A percentile compares a stretch with the other conserved stretches of the same genome.
These are phyloP conservation scores for Monoplex corrugatus DNA, from an alignment of 2,888 invertebrate genomes.

Conservation along the genomic window DNA sequence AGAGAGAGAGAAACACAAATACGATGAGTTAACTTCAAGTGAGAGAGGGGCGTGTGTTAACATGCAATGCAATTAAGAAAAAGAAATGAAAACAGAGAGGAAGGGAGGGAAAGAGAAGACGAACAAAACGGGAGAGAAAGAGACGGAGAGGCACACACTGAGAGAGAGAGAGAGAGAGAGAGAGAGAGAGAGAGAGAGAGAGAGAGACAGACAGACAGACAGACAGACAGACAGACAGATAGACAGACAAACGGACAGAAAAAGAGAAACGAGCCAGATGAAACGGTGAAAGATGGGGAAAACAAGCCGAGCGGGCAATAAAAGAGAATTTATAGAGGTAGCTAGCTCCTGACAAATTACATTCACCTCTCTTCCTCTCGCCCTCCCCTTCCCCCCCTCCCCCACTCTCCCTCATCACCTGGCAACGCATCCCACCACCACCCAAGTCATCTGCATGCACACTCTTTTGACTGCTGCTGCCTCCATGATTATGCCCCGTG, in stretches of 20 bases:
- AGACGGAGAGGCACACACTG: not conserved
- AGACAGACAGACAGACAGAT: not conserved
- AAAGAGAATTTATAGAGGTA: constrained; percentile 29
- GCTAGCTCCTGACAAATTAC: constrained; percentile 39
- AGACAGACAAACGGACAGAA: not conserved
- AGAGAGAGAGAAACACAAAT: not conserved
- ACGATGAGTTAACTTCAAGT: too few species aligned
- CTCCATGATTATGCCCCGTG: too few species aligned
- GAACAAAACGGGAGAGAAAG: not conserved
- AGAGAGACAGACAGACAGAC: not conserved
- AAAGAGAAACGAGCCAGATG: too few species aligned
- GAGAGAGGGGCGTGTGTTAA: too few species aligned
- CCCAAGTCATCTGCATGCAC: not conserved
- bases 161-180: not conserved
- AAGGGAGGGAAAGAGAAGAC: not conserved
- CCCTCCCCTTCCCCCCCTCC: not conserved
- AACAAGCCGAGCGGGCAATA: constrained; percentile 29
- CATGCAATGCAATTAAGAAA: too few species aligned
- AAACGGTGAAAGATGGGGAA: too few species aligned
- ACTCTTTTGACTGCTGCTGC: not conserved
- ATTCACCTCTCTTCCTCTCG: not conserved
- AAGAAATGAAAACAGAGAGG: not conserved
- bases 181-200: not conserved
- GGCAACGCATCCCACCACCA: not conserved
- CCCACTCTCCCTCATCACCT: not conserved